Base-by-base conservation (phyloP, 2,888 invertebrate species). In the Nemotelus nigrinus region DNA sequence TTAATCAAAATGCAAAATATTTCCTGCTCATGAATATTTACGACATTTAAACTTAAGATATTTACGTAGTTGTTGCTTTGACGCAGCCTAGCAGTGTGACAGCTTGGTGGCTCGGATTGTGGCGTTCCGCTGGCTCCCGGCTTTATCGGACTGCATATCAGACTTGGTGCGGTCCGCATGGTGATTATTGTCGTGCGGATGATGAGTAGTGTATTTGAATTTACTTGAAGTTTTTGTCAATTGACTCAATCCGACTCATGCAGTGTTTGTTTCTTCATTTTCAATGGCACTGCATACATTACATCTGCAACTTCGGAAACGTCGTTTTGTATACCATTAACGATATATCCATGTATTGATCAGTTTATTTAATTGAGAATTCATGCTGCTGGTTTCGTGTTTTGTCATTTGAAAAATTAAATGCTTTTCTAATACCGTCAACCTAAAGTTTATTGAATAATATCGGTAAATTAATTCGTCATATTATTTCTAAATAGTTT, bases 21-120 rank as follows among this genome's bases (percentile, higher is more conserved):
- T 81, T 81, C 81, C 81, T 81, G 81, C 80, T 81, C 80, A 81
- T 81, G 80, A 81, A 81, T 81, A 81, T 81, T 81, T 81, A 81
- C 78, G 75, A 65, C 80, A 78, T 78, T 80, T 78, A 76, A 77
- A 77, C 64, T 74, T 47, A 74, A 74, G 74, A 74, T 50, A 60
- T 74, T 74, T 74, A 70, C 70, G 70, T 70, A 53, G 70, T 70
- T 70, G 70, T 53, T 43, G 70, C 50, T 70, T 70, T 10, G 53
- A 70, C 70, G n/a, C 10, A n/a, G 8, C 67, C 7, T 48, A 25
- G 4, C 25, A 67, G 47, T 67, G 39, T 2, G 7, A 44, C 10
- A 47, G 67, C 10, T 53, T 43, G 41, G 47, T 53, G 41, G 53
- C 41, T 39, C 55, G 39, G 70, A 60, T 48, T 57, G 57, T 74